A percentile compares a stretch with the other conserved stretches of the same genome.
Conservation (phyloP, 1,140 invertebrate species). For the Drosophila prosaltans region DNA sequence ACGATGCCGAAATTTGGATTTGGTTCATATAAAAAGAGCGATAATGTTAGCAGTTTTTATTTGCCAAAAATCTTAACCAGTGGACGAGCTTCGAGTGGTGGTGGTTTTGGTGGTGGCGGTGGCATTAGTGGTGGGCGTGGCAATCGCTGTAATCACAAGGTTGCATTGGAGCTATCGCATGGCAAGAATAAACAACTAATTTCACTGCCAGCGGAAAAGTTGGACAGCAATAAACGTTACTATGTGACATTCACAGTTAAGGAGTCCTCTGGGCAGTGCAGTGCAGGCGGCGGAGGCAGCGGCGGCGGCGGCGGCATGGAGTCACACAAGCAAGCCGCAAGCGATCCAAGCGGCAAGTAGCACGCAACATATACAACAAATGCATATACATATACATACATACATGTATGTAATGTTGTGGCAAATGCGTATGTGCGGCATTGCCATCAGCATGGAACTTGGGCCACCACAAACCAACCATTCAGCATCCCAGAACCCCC, state of each 20-base stretch:
- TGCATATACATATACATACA: conserved; percentile 52
- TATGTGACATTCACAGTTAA: conserved; percentile 95
- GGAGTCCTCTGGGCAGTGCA: conserved; percentile 83
- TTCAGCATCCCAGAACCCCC: conserved; percentile 1
- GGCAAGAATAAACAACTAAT: conserved; percentile 92
- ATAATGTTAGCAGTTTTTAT: conserved; percentile 83
- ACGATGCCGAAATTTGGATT: conserved; percentile 88
- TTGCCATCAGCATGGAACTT: conserved; percentile 26
- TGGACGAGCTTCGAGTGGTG: conserved; percentile 56
- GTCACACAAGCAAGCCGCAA: conserved; percentile 45
- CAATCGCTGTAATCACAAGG: conserved; percentile 82
- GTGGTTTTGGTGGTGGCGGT: conserved; percentile 29
- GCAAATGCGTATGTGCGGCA: conserved; percentile 34
- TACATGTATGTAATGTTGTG: conserved; percentile 34
- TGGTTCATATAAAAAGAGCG: conserved; percentile 78
- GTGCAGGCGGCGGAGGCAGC: not conserved
- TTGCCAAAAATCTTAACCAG: conserved; percentile 82
- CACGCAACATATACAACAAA: conserved; percentile 48
- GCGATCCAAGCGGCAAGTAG: conserved; percentile 60
- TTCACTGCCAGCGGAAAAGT: conserved; percentile 91
- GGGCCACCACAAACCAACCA: not conserved
- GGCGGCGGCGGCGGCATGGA: conserved; percentile 15
- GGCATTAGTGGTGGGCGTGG: conserved; percentile 14
- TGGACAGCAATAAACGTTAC: conserved; percentile 94
- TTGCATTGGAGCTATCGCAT: conserved; percentile 90